Base-by-base conservation (phyloP, 1,140 invertebrate genomes). In the Leucophenga varia region DNA sequence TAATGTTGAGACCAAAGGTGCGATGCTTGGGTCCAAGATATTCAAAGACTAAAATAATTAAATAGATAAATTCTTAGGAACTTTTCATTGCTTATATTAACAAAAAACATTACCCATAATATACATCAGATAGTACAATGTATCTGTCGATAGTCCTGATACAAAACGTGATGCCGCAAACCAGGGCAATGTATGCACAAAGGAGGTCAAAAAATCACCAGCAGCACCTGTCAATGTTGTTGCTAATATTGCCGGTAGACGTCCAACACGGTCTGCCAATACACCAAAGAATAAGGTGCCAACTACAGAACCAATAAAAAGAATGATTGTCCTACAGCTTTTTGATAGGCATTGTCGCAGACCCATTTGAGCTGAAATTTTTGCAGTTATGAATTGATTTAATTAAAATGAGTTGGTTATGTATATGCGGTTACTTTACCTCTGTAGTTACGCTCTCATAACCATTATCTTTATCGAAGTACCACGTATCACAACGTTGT, bases 61-160 rank as follows among this genome's bases (percentile, higher is more conserved):
- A 47, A 40, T 5, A 9, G 5, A 36, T 36, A 10, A 7, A 9
- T 2, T 1, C 19, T n/a, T 34, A 1, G n/a, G n/a, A n/a, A n/a
- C n/a, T n/a, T n/a, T n/a, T 1, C 1, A 18, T 7, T 7, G n/a
- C 0, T 2, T 4, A 10, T 4, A n/a, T n/a, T n/a, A n/a, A n/a
- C n/a, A n/a, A n/a, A 20, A 0, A 5, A 51, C 69, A n/a, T 71
- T 58, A 81, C 81, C 79, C 51, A 83, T 76, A 47, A 83, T 83
- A 49, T 83, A 83, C 79, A 82, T 82, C 61, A 83, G 76, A 37
- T 82, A 79, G 59, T 82, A 83, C 63, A 79, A 80, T 32, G 76
- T 78, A 48, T 83, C 81, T 31, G 82, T 81, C 12, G 81, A 80
- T 7, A 79, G 52, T 10, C 82, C 82, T 0, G 80, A 80, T 3